phyloP scores from a whole-genome alignment of 2,797 vertebrate genomes.

The Enteromius treurensis region DNA sequence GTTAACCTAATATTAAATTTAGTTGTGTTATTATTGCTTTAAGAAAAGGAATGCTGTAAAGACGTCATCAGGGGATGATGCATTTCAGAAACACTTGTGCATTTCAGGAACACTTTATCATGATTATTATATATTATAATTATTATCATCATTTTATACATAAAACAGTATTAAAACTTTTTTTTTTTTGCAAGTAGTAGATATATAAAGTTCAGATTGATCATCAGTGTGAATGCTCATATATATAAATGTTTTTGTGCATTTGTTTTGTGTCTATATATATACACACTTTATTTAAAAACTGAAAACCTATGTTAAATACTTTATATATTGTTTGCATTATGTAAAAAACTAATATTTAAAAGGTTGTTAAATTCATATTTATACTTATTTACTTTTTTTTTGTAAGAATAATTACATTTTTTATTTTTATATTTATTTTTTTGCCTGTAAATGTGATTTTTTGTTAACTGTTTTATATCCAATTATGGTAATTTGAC shows the following conservation, averaged over 20 bases:
- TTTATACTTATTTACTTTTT: not conserved
- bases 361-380: not conserved
- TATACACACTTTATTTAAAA: too few species aligned
- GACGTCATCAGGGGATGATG: not conserved
- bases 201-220: not conserved
- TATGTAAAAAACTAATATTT: not conserved
- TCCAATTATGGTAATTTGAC: not conserved
- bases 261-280: too few species aligned
- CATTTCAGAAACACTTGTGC: not conserved
- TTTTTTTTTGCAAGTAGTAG: not conserved
- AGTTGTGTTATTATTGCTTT: not conserved
- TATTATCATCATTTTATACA: too few species aligned
- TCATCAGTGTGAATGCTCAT: not conserved
- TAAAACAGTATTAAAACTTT: not conserved
- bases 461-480: not conserved
- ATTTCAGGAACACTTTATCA: not conserved
- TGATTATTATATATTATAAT: too few species aligned
- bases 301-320: not conserved
- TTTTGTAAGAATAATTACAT: not conserved
- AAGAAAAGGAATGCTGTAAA: conserved; percentile 8
- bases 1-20: not conserved
- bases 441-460: not conserved
- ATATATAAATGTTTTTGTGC: too few species aligned
- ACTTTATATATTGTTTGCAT: not conserved
- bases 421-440: not conserved